Conservation (phyloP, 2,113 vertebrate genomes). For the Brachionichthys hirsutus region DNA sequence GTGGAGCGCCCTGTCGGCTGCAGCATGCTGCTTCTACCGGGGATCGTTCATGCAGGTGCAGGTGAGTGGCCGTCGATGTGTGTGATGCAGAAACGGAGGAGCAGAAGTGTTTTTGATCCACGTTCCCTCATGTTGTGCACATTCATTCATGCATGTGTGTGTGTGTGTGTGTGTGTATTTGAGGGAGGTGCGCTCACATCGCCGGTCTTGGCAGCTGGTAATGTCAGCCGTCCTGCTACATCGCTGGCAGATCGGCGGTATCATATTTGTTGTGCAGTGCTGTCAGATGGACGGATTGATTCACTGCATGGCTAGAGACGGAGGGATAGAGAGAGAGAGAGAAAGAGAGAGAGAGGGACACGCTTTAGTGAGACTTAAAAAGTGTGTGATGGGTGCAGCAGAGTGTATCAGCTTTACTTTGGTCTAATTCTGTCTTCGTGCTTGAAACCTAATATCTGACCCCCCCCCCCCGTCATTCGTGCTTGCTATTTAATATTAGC, state of each 20-base stretch:
- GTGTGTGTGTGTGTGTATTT: slow-evolving; percentile 22
- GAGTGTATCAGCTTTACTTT: slow-evolving; percentile 57
- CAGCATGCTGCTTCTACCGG: slow-evolving; percentile 98
- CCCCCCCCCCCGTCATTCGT: slow-evolving; percentile 23
- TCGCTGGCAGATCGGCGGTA: slow-evolving; percentile 56
- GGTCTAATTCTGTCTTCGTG: slow-evolving; percentile 63
- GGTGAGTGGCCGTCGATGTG: slow-evolving; percentile 77
- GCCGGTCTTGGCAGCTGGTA: slow-evolving; percentile 44
- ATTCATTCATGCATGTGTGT: slow-evolving; percentile 18
- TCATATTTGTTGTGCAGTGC: slow-evolving; percentile 50
- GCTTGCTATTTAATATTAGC: slow-evolving; percentile 1
- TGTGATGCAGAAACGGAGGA: too few species aligned
- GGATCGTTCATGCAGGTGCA: slow-evolving; percentile 99
- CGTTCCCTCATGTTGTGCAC: slow-evolving; percentile 14
- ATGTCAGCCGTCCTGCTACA: slow-evolving; percentile 42
- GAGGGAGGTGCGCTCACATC: slow-evolving; percentile 32
- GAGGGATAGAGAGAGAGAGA: slow-evolving; percentile 6
- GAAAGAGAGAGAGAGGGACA: background rate
- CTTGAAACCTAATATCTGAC: slow-evolving; percentile 65
- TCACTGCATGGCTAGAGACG: slow-evolving; percentile 20
- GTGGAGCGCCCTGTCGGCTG: slow-evolving; percentile 96
- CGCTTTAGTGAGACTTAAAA: background rate
- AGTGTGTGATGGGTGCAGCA: slow-evolving; percentile 14
- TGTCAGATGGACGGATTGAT: slow-evolving; percentile 47
- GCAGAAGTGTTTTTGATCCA: background rate